Conservation (phyloP, 2,888 invertebrate species). For the Epinotia bilunana region DNA sequence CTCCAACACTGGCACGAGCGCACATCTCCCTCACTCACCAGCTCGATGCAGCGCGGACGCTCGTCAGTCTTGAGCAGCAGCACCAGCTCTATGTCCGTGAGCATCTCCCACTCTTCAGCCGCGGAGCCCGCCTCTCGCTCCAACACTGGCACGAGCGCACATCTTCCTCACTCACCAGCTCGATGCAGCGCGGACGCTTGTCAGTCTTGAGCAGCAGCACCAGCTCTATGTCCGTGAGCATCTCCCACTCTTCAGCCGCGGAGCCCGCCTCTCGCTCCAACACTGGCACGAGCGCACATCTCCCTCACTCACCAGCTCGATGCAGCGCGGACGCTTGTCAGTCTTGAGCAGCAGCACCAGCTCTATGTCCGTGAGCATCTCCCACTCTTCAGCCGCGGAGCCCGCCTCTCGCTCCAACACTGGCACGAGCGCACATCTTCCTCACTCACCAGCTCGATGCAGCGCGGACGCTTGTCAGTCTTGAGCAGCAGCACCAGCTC, state of each 20-base stretch:
- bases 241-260: constrained; percentile 69
- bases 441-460: constrained; percentile 72
- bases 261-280: constrained; percentile 70
- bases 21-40: constrained; percentile 62
- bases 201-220: constrained; percentile 72
- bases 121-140: constrained; percentile 71
- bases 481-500: constrained; percentile 76
- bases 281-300: constrained; percentile 58
- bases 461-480: constrained; percentile 61
- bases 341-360: constrained; percentile 73
- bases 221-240: constrained; percentile 73
- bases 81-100: constrained; percentile 75
- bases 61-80: constrained; percentile 70
- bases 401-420: constrained; percentile 66
- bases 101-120: constrained; percentile 68
- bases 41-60: constrained; percentile 66
- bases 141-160: constrained; percentile 62
- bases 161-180: constrained; percentile 64
- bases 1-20: constrained; percentile 61
- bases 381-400: constrained; percentile 72
- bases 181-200: constrained; percentile 66
- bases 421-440: constrained; percentile 58
- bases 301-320: constrained; percentile 68
- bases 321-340: constrained; percentile 65
- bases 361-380: constrained; percentile 72